Percentiles rank a stretch among this genome's conserved stretches.
These are phyloP conservation scores for Daphoenositta chrysoptera DNA, from an alignment of 2,113 vertebrate species.

Conservation along the genomic window DNA sequence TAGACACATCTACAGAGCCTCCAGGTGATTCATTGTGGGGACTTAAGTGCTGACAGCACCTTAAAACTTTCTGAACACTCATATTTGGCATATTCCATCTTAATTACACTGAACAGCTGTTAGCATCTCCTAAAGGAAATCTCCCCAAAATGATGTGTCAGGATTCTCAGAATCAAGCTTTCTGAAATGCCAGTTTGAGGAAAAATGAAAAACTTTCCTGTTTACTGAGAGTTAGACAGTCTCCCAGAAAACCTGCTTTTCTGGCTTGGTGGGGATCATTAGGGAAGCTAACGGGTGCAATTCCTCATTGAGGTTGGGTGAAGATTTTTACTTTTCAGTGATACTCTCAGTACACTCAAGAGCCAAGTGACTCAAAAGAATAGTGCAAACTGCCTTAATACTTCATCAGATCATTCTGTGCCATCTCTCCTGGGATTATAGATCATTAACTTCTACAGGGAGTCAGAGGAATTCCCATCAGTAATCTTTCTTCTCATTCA, in stretches of 20 bases:
- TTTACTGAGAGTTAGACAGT: not conserved
- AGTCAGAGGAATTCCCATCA: not conserved
- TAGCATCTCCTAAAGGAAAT: slow-evolving; percentile 7
- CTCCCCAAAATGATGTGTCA: not conserved
- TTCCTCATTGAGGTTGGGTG: not conserved
- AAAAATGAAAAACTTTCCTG: not conserved
- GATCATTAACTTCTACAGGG: not conserved
- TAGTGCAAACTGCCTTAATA: not conserved
- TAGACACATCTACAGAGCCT: not conserved
- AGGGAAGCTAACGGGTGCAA: not conserved
- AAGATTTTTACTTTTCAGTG: not conserved
- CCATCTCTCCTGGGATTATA: not conserved
- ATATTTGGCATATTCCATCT: not conserved
- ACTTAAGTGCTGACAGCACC: not conserved
- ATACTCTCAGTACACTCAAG: not conserved
- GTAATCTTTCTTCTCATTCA: not conserved
- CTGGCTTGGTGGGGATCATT: not conserved
- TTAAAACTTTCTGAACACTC: not conserved
- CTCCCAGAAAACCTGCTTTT: not conserved
- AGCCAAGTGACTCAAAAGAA: not conserved
- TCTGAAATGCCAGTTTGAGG: not conserved
- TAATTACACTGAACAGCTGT: not conserved
- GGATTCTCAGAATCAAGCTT: not conserved
- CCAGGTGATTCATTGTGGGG: not conserved
- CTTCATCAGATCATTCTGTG: not conserved